Conservation (phyloP, 2,888 invertebrate species). For the Orchesella flavescens region DNA sequence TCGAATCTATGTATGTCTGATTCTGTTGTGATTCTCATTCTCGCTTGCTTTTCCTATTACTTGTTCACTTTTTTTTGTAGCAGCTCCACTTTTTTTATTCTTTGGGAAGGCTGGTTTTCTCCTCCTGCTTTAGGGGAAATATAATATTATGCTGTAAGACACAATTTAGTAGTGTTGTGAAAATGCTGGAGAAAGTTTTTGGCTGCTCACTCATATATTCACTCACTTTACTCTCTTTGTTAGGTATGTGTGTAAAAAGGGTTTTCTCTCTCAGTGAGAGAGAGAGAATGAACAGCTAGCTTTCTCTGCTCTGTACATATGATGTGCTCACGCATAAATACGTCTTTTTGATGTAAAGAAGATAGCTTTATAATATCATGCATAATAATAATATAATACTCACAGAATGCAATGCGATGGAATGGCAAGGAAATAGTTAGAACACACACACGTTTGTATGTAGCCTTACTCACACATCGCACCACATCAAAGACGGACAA, state of each 20-base stretch:
- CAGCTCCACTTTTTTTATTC: too few species aligned
- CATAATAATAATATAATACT: constrained; percentile 35
- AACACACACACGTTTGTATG: too few species aligned
- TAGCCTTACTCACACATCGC: background rate
- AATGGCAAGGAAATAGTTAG: too few species aligned
- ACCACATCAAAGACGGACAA: background rate
- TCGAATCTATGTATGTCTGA: too few species aligned
- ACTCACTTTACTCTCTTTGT: constrained; percentile 5
- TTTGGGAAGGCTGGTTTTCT: too few species aligned
- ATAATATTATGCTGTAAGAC: background rate
- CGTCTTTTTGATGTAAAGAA: constrained; percentile 40
- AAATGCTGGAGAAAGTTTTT: constrained; percentile 20
- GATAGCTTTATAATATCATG: constrained; percentile 48
- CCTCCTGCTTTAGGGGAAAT: too few species aligned
- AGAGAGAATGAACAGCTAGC: background rate
- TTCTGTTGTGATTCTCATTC: too few species aligned
- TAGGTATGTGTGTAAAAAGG: constrained; percentile 24
- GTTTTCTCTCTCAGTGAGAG: background rate
- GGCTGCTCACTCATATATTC: constrained; percentile 1
- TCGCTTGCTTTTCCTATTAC: too few species aligned
- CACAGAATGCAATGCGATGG: too few species aligned
- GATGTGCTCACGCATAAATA: constrained; percentile 59
- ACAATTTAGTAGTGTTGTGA: background rate
- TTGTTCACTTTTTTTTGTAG: too few species aligned
- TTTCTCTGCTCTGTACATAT: too few species aligned